Percentiles rank a stretch among this genome's conserved stretches.
Evolutionary conservation across 2,113 vertebrate species (phyloP).

Genomic region (Erythrocebus patas): DNA sequence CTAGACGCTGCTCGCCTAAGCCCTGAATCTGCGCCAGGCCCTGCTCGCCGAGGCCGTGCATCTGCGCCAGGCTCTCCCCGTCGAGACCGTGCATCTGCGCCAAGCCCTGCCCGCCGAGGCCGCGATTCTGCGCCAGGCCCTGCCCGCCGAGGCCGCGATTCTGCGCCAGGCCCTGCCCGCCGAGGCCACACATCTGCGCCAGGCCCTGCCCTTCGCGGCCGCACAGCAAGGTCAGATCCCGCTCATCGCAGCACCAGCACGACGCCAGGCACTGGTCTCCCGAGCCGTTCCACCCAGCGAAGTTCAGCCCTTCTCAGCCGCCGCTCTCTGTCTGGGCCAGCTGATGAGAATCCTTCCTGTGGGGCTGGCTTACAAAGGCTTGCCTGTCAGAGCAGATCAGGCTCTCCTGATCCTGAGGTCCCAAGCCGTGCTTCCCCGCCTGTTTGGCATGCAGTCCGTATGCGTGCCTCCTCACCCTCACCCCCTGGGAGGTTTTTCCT

Average conservation of each 20-base stretch:
- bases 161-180: background rate
- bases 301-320: background rate
- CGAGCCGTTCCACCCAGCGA: background rate
- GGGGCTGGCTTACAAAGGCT: background rate
- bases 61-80: background rate
- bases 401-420: background rate
- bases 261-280: background rate
- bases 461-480: constrained; percentile 62
- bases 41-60: background rate
- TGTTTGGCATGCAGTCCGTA: constrained; percentile 24
- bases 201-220: background rate
- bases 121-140: background rate
- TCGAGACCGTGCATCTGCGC: rapidly evolving
- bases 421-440: background rate
- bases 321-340: background rate
- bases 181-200: background rate
- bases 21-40: background rate
- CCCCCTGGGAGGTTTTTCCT: constrained; percentile 7
- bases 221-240: background rate
- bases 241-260: background rate
- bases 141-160: background rate
- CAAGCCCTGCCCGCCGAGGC: background rate
- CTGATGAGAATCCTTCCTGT: background rate
- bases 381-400: background rate
- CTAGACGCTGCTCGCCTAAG: background rate